phyloP scores from a whole-genome alignment of 2,888 invertebrate species.

The Metacarcinus magister region DNA sequence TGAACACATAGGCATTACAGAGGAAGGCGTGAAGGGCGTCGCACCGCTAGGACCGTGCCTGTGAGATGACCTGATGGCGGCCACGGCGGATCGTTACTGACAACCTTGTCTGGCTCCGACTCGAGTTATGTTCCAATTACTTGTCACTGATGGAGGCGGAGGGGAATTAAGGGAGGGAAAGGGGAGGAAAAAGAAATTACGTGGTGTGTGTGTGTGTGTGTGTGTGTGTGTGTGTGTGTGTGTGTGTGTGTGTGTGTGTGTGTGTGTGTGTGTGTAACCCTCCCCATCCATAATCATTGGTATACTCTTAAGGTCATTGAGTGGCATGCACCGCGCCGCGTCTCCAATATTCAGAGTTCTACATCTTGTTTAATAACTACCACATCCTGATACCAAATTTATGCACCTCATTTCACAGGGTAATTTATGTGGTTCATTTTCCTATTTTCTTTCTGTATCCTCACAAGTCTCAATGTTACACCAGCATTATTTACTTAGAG shows the following conservation, averaged over 20 bases:
- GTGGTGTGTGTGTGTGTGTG: neutral
- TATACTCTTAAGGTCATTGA: too few species aligned
- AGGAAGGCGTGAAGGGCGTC: neutral
- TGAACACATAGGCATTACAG: neutral
- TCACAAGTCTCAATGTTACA: neutral
- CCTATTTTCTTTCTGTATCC: neutral
- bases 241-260: conserved; percentile 5
- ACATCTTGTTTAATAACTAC: too few species aligned
- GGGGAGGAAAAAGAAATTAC: neutral
- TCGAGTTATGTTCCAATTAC: conserved; percentile 27
- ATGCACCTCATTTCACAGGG: too few species aligned
- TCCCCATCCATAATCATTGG: too few species aligned
- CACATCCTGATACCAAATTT: too few species aligned
- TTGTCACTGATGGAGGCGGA: neutral
- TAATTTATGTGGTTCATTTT: neutral
- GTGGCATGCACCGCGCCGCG: neutral
- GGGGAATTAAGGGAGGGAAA: neutral
- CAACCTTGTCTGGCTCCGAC: neutral
- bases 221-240: conserved; percentile 28
- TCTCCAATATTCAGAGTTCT: neutral
- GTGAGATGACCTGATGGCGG: neutral
- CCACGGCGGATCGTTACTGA: neutral
- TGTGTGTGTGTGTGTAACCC: too few species aligned
- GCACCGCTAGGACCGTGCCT: neutral
- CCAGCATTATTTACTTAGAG: neutral